phyloP scores from a whole-genome alignment of 2,797 vertebrate genomes.

The Chiroxiphia lanceolata region DNA sequence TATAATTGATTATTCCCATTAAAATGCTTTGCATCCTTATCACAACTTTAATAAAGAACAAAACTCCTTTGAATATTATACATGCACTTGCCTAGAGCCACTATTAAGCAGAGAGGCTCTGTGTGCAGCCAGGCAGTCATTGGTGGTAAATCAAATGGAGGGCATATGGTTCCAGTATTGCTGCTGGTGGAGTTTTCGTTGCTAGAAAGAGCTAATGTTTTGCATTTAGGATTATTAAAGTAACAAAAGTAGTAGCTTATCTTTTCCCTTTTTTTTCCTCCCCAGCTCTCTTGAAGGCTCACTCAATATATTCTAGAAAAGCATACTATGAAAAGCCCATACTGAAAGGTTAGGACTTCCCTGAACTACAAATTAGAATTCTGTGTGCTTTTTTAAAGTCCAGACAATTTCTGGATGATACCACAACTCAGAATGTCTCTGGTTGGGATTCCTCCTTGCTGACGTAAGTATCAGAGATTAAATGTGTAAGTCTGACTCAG shows the following conservation, averaged over 20 bases:
- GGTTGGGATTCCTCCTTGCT: background rate
- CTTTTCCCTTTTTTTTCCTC: background rate
- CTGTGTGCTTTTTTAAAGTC: background rate
- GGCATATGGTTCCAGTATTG: slow-evolving; percentile 56
- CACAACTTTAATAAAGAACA: slow-evolving; percentile 49
- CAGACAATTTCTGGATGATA: background rate
- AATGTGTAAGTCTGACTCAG: background rate
- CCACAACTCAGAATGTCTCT: background rate
- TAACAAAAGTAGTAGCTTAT: slow-evolving; percentile 14
- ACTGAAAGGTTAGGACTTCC: background rate
- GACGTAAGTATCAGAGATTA: background rate
- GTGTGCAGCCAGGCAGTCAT: slow-evolving; percentile 54
- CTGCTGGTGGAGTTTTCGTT: slow-evolving; percentile 46
- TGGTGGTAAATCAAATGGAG: slow-evolving; percentile 69
- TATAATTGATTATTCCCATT: slow-evolving; percentile 47
- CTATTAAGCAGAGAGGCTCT: slow-evolving; percentile 49
- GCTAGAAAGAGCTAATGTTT: slow-evolving; percentile 46
- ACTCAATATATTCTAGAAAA: background rate
- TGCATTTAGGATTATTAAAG: slow-evolving; percentile 32
- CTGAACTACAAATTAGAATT: background rate
- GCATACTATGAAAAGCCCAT: background rate
- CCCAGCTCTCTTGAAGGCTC: background rate
- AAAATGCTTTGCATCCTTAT: slow-evolving; percentile 36
- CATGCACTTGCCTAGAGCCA: slow-evolving; percentile 49
- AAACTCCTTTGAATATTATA: slow-evolving; percentile 24